Evolutionary conservation across 1,140 invertebrate species (phyloP), one percentile per base, ranked within the genome.

Genomic region (Nephila pilipes): DNA sequence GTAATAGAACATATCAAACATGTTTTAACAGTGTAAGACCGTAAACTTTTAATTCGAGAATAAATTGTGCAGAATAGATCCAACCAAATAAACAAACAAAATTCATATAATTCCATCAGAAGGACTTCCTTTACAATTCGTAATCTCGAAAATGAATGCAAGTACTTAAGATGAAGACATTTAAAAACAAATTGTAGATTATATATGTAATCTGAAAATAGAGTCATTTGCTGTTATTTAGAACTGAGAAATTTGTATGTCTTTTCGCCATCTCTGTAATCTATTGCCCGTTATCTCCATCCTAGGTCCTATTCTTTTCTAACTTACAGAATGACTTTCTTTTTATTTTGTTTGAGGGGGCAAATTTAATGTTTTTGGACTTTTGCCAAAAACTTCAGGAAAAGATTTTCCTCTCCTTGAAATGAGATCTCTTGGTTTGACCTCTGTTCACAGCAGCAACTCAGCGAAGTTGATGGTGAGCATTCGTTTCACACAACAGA

Each of bases 281-380:
- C 16, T 36, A 75, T 75, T 75, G 25, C 29, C 29, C 8, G 69
- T 75, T 75, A 75, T 60, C 58, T 29, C 36, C 36, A 16, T 46
- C 80, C n/a, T 83, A 25, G 38, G 46, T 12, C 75, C 80, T 55
- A 54, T 83, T 55, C 54, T 55, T 83, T 83, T 83, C 54, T 38
- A 55, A 83, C 80, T 83, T 83, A 54, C 54, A 3, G 38, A 16
- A 83, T 83, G 38, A 54, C 38, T 83, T 38, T 46, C 46, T 83
- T 83, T 54, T 22, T 83, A 46, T 55, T 83, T 83, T n/a, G n/a
- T 46, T 54, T 38, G 25, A 54, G 22, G 80, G 54, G 54, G n/a
- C 38, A 25, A 54, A 38, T 46, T 46, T 55, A 83, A 83, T 83
- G 80, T 83, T 83, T 54, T 32, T 83, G 80, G 80, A 83, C 38